Evolutionary conservation across 2,888 invertebrate species (phyloP), one percentile per base, ranked within the genome.

Genomic region (Tanytarsus gracilentus): DNA sequence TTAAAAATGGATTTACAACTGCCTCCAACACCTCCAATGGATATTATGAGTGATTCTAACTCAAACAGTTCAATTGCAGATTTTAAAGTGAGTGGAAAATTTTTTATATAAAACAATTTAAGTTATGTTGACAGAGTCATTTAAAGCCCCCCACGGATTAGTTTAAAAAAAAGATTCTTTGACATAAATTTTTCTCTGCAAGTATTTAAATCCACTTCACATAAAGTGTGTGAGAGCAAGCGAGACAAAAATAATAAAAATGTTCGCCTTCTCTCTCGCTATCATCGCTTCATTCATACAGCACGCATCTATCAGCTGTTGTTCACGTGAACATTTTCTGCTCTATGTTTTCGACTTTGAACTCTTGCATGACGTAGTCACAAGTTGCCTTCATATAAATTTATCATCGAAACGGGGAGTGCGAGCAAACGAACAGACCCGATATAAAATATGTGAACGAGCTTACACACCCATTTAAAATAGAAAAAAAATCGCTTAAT

Each of bases 291-390:
- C 66, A 71, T 72, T 73, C 74, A 74, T 72, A 73, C 68, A 68
- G 68, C 72, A 74, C 73, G 77, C 77, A 73, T 74, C 72, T 73
- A 82, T 81, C 86, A 87, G 82, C 78, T 83, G 75, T 74, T 74
- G 83, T 80, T 80, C 89, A 90, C 88, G 89, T 89, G 89, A 87
- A 86, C 82, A 83, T 71, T 83, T 61, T 62, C 40, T 61, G 60
- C 48, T 60, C 49, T 60, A 62, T 55, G 50, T 39, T 44, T 44
- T 58, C 58, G 58, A 58, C 58, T 58, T 58, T 58, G 58, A 58
- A 58, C 58, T 44, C 44, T 58, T 44, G 40, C 55, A 56, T 56
- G 55, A 56, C 55, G 55, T 56, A 36, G 58, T 27, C 58, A 27
- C 27, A 30, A 16, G 16, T 51, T 51, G 8, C 4, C 39, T 39